Evolutionary conservation across 1,140 invertebrate genomes (phyloP).

Genomic region (Probaryconus sp.): DNA sequence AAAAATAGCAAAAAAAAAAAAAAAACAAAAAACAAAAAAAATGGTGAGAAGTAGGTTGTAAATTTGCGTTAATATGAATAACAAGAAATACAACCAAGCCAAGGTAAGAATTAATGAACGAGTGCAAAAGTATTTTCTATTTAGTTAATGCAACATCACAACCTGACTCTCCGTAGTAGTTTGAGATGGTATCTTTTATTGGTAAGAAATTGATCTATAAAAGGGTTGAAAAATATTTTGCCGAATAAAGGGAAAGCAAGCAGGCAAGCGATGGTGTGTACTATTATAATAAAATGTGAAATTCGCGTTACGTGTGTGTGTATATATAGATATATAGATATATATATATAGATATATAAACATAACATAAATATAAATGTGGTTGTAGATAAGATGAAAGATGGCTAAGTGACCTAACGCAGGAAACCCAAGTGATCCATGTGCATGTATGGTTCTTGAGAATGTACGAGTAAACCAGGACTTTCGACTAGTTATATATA

Average conservation of each 20-base stretch:
- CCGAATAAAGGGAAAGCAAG: slow-evolving; percentile 65
- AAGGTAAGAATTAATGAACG: slow-evolving; percentile 26
- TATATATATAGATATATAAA: slow-evolving; percentile 39
- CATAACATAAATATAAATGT: slow-evolving; percentile 8
- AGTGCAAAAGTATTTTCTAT: slow-evolving; percentile 12
- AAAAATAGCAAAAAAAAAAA: too few species aligned
- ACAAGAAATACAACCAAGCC: slow-evolving; percentile 7
- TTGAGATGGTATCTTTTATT: neutral
- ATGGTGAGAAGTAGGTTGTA: slow-evolving; percentile 7
- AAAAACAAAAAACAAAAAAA: neutral
- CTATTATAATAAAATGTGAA: slow-evolving; percentile 59
- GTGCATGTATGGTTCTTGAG: neutral
- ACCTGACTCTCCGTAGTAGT: slow-evolving; percentile 18
- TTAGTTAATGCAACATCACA: slow-evolving; percentile 22
- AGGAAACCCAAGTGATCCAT: slow-evolving; percentile 32
- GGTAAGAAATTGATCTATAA: too few species aligned
- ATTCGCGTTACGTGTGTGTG: slow-evolving; percentile 50
- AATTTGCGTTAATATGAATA: slow-evolving; percentile 22
- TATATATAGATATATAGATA: slow-evolving; percentile 39
- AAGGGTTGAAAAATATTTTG: slow-evolving; percentile 10
- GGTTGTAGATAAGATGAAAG: neutral
- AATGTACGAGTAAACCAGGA: slow-evolving; percentile 2
- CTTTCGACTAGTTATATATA: slow-evolving; percentile 2
- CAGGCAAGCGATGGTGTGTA: slow-evolving; percentile 71
- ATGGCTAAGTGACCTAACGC: neutral